A percentile compares a stretch with the other conserved stretches of the same genome.
These are phyloP conservation scores for Anisognathus igniventris DNA, from an alignment of 2,797 vertebrate genomes.

Conservation along the genomic window DNA sequence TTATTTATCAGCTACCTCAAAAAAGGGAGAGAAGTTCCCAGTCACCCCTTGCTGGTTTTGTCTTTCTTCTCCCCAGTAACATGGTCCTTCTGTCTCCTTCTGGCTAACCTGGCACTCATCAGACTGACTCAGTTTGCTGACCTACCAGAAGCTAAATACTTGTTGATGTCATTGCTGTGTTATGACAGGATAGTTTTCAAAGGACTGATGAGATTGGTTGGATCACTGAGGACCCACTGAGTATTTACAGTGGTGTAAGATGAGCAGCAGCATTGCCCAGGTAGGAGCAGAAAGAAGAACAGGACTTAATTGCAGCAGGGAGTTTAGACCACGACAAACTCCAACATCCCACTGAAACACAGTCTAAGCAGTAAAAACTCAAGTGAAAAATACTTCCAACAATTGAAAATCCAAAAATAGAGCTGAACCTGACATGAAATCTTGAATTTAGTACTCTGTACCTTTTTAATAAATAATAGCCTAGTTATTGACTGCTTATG, in stretches of 20 bases:
- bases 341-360: neutral
- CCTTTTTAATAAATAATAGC: slow-evolving; percentile 8
- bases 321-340: accelerated
- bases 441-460: neutral
- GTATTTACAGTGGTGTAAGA: neutral
- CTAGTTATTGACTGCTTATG: slow-evolving; percentile 2
- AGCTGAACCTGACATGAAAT: neutral
- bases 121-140: neutral
- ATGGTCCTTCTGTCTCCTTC: neutral
- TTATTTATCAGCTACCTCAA: neutral
- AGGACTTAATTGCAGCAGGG: neutral
- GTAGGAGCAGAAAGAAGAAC: neutral
- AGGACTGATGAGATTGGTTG: neutral
- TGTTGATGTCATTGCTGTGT: neutral
- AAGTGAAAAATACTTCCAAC: neutral
- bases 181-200: neutral
- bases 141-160: neutral
- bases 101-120: accelerated
- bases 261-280: neutral
- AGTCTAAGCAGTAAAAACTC: neutral
- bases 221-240: neutral
- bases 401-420: neutral
- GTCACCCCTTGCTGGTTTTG: neutral
- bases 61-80: neutral
- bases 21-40: neutral